Base-by-base conservation (phyloP, 1,140 invertebrate genomes). In the Temnothorax longispinosus region DNA sequence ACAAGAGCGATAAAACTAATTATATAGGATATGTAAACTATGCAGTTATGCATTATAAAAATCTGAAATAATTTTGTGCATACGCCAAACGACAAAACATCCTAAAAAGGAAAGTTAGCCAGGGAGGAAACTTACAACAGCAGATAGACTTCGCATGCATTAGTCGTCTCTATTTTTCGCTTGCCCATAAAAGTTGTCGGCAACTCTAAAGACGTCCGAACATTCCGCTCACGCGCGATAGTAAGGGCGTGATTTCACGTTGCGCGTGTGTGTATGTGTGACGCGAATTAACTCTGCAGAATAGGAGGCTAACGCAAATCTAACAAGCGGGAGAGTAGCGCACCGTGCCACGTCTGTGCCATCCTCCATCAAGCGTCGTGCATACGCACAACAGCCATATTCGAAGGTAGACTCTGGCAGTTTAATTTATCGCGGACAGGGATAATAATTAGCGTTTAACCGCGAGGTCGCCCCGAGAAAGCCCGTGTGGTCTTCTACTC, bases 401-500 rank as follows among this genome's bases (percentile, higher is more conserved):
- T 91, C 76, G 80, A 84, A 58, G 86, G 64, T 87, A 65, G 77
- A 50, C 82, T 89, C 87, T 86, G 89, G 88, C 87, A 89, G 89
- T 92, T 93, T 92, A 93, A 94, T 94, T 93, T 92, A 94, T 92
- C 88, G 87, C 74, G 75, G 65, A 88, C 86, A 87, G 76, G 89
- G 92, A 91, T 93, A 93, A 94, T 94, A 94, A 94, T 94, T 94
- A 94, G 88, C 82, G 91, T 91, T 93, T 90, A 93, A 93, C 89
- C 80, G 88, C 80, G 82, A 92, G 89, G 88, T 91, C 86, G 81
- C 74, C 65, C 71, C 58, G 67, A 88, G 64, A 56, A 41, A 38
- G 87, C 65, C 89, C 90, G 92, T 92, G 91, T 93, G 92, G 93
- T 92, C 92, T 89, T 89, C 85, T 50, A 62, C 60, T 78, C 60